A percentile compares a stretch with the other conserved stretches of the same genome.
These are phyloP conservation scores for Macrosoma leucophasiata DNA, from an alignment of 2,888 invertebrate genomes.

Conservation along the genomic window DNA sequence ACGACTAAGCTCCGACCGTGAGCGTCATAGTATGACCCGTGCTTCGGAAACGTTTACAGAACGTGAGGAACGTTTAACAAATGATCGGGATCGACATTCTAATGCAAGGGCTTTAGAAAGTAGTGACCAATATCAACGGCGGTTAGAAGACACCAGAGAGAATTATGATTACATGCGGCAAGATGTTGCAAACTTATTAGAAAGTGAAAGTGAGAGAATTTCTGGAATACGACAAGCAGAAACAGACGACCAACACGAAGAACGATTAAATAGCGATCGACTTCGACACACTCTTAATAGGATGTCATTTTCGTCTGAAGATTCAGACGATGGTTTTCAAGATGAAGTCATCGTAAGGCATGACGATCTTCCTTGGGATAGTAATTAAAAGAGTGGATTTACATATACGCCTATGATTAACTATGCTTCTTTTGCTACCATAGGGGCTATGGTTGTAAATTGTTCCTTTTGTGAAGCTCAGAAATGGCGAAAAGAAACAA, in stretches of 20 bases:
- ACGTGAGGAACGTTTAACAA: conserved; percentile 4
- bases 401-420: conserved; percentile 1
- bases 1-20: conserved; percentile 4
- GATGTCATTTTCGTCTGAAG: conserved; percentile 8
- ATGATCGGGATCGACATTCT: background rate
- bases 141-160: conserved; percentile 1
- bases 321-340: no score
- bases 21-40: background rate
- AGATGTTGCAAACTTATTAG: background rate
- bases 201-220: conserved; percentile 7
- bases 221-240: conserved; percentile 1
- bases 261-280: conserved; percentile 3
- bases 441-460: conserved; percentile 9
- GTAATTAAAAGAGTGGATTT: conserved; percentile 1
- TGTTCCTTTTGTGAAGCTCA: conserved; percentile 14
- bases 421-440: conserved; percentile 1
- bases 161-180: background rate
- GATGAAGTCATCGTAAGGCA: no score
- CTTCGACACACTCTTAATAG: conserved; percentile 6
- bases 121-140: conserved; percentile 2
- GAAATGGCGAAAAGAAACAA: conserved; percentile 16
- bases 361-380: background rate
- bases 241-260: conserved; percentile 7
- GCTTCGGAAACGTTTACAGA: background rate
- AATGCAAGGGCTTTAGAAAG: conserved; percentile 1